Base-by-base conservation (phyloP, 2,113 vertebrate genomes). In the Onychorhynchus coronatus region DNA sequence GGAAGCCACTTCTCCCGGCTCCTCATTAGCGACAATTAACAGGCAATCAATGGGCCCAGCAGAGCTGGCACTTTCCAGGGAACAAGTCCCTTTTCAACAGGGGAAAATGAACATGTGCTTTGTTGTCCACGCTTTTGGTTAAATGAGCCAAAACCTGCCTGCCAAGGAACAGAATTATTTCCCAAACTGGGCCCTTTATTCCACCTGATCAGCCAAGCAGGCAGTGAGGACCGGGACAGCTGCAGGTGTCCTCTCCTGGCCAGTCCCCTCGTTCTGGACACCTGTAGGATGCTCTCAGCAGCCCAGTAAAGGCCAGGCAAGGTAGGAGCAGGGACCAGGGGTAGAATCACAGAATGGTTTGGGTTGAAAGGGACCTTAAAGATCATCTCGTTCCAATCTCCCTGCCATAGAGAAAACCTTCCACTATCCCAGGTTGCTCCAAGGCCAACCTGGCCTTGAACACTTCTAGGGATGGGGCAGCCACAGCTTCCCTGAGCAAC, bases 1-100 rank as follows among this genome's bases (percentile, higher is more conserved):
- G 87, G 35, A 84, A 96, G 88, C 80, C 46, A 37, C 83, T 67
- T 87, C 49, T 56, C 83, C 75, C 83, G 53, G 93, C 65, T 82
- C 94, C 97, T 97, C 96, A 97, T 97, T 97, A 97, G 95, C 66
- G 92, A 86, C 97, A 97, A 98, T 98, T 98, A 98, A 96, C 83
- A 49, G 31, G 89, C 92, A 78, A 95, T 96, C 96, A 92, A 72
- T 14, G 55, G 91, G 93, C 93, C 90, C 76, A 76, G 84, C 95
- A 66, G 94, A 79, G 44, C 49, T 28, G 89, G 74, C 87, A 42
- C 89, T 85, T 95, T 75, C 67, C 92, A 92, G 79, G 76, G 94
- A 95, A 92, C 66, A 93, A 97, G 88, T 67, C 31, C 67, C 50
- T 78, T 96, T 97, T 96, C 89, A 66, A 42, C 2, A 2, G 16